These are phyloP conservation scores for Abrostola tripartita DNA, from an alignment of 2,888 invertebrate species.

Conservation along the genomic window DNA sequence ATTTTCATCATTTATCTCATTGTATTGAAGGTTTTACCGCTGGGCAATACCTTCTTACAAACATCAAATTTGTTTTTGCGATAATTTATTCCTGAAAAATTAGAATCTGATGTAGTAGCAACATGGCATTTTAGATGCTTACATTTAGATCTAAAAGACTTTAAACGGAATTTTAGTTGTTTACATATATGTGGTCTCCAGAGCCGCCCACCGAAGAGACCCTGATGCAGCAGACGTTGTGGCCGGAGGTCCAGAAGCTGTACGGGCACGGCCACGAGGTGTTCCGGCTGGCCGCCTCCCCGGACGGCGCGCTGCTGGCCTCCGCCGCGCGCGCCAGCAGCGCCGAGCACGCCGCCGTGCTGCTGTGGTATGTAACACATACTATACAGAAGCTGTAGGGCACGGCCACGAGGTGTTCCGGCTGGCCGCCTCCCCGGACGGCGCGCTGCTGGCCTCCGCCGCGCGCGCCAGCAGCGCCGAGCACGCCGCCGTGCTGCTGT, in stretches of 20 bases:
- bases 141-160: too few relatives aligned
- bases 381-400: constrained; percentile 87
- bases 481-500: constrained; percentile 96
- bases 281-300: constrained; percentile 92
- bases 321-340: constrained; percentile 95
- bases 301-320: constrained; percentile 92
- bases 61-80: too few relatives aligned
- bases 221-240: constrained; percentile 96
- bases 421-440: constrained; percentile 92
- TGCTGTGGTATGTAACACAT: constrained; percentile 91
- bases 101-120: too few relatives aligned
- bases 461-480: constrained; percentile 94
- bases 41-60: too few relatives aligned
- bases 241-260: constrained; percentile 98
- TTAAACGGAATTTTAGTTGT: too few relatives aligned
- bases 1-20: too few relatives aligned
- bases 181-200: constrained; percentile 60
- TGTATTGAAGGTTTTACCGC: too few relatives aligned
- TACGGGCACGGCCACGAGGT: constrained; percentile 99
- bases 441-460: constrained; percentile 94
- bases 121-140: too few relatives aligned
- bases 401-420: constrained; percentile 98
- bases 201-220: constrained; percentile 97
- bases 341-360: constrained; percentile 94
- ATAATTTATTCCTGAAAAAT: too few relatives aligned